phyloP scores from a whole-genome alignment of 2,797 vertebrate species.

The Pseudochaenichthys georgianus region DNA sequence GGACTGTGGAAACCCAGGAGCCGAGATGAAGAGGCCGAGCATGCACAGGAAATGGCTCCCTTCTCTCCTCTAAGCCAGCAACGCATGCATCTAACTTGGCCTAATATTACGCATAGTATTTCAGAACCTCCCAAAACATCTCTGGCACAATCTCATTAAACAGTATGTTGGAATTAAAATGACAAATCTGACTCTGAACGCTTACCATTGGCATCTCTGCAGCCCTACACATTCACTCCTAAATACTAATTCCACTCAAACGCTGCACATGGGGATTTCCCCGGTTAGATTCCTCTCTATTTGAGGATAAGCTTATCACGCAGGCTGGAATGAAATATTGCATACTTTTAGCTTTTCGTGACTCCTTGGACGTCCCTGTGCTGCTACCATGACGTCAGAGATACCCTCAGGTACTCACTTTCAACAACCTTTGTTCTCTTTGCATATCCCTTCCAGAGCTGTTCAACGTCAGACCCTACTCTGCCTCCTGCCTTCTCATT shows the following conservation, averaged over 20 bases:
- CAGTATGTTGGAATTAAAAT: slow-evolving; percentile 35
- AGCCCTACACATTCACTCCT: slow-evolving; percentile 9
- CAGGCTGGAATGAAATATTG: not conserved
- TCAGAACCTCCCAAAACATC: slow-evolving; percentile 23
- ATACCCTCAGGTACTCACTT: slow-evolving; percentile 18
- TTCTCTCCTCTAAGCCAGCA: not conserved
- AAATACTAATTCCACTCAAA: slow-evolving; percentile 1
- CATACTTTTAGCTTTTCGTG: not conserved
- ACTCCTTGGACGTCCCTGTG: not conserved
- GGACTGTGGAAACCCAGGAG: slow-evolving; percentile 70
- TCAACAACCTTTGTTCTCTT: slow-evolving; percentile 17
- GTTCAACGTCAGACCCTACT: not conserved
- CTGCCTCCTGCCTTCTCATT: slow-evolving; percentile 18
- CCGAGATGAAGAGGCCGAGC: slow-evolving; percentile 15
- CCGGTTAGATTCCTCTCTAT: not conserved
- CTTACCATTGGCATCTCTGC: slow-evolving; percentile 50
- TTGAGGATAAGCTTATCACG: not conserved
- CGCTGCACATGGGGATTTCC: not conserved
- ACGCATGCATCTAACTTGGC: slow-evolving; percentile 26
- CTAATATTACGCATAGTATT: not conserved
- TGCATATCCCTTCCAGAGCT: not conserved
- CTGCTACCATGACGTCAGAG: not conserved
- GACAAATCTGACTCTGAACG: slow-evolving; percentile 11
- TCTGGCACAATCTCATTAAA: slow-evolving; percentile 52
- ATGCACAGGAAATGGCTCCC: not conserved